These are phyloP conservation scores for Drosophila ficusphila DNA, from an alignment of 1,140 invertebrate species.

Conservation along the genomic window DNA sequence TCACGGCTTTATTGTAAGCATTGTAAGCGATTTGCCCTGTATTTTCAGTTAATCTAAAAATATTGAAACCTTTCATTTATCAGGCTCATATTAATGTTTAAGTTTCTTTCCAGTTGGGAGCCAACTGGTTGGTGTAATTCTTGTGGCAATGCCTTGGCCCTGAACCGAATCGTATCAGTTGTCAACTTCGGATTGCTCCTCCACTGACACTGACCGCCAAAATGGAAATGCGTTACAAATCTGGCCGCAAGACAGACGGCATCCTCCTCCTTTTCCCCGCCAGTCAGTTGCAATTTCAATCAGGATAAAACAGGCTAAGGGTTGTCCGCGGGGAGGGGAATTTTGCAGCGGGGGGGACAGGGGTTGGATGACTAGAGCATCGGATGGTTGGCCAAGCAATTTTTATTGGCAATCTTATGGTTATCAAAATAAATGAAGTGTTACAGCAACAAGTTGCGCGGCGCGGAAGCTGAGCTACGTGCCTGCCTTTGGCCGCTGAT, in stretches of 20 bases:
- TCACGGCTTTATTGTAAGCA: no score
- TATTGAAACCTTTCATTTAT: neutral
- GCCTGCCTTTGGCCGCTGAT: slow-evolving; percentile 48
- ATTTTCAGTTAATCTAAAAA: no score
- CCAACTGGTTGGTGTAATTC: slow-evolving; percentile 28
- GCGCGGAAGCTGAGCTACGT: slow-evolving; percentile 70
- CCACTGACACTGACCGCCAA: slow-evolving; percentile 70
- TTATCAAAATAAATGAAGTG: slow-evolving; percentile 83
- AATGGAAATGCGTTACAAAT: slow-evolving; percentile 76
- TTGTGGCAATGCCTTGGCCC: slow-evolving; percentile 30
- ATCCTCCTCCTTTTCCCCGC: slow-evolving; percentile 3
- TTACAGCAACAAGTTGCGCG: slow-evolving; percentile 72
- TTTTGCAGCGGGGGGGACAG: neutral
- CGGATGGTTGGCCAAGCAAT: slow-evolving; percentile 37
- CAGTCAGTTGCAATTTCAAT: slow-evolving; percentile 74
- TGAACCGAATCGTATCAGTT: slow-evolving; percentile 69
- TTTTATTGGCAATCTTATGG: slow-evolving; percentile 79
- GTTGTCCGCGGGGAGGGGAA: slow-evolving; percentile 44
- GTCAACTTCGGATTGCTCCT: slow-evolving; percentile 63
- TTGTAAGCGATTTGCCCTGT: no score
- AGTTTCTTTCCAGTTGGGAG: slow-evolving; percentile 17
- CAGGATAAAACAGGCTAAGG: slow-evolving; percentile 71
- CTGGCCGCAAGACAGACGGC: slow-evolving; percentile 43
- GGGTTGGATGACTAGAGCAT: slow-evolving; percentile 13
- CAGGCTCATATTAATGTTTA: neutral